Evolutionary conservation across 2,797 vertebrate genomes (phyloP).

Genomic region (Poliocrania exsul): DNA sequence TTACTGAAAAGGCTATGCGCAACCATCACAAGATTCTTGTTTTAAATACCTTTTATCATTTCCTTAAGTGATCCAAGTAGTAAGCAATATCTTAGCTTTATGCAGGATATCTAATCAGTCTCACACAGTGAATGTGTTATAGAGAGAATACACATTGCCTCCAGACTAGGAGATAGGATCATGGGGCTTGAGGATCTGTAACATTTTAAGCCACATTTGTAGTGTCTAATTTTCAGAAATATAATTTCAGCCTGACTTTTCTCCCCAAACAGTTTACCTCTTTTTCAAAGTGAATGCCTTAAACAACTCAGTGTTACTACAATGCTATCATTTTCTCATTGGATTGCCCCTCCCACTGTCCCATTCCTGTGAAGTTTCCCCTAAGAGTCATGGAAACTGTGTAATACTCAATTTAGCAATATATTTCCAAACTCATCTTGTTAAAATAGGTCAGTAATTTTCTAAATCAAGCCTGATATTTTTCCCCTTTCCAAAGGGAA

Average conservation of each 20-base stretch:
- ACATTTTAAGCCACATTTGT: not conserved
- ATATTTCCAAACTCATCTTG: not conserved
- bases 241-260: not conserved
- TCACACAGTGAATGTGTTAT: accelerated
- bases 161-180: not conserved
- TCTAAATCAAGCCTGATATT: not conserved
- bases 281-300: not conserved
- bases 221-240: not conserved
- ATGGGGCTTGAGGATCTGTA: not conserved
- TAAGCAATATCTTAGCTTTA: not conserved
- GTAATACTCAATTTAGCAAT: not conserved
- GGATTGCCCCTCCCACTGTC: not conserved
- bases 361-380: not conserved
- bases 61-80: not conserved
- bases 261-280: not conserved
- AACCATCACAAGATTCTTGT: not conserved
- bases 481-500: not conserved
- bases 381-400: not conserved
- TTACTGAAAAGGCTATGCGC: not conserved
- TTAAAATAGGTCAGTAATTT: slow-evolving; percentile 4
- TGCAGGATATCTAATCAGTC: not conserved
- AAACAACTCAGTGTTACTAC: not conserved
- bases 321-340: not conserved
- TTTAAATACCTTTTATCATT: not conserved
- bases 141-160: not conserved